phyloP scores from a whole-genome alignment of 2,113 vertebrate species.

The Bungarus multicinctus region DNA sequence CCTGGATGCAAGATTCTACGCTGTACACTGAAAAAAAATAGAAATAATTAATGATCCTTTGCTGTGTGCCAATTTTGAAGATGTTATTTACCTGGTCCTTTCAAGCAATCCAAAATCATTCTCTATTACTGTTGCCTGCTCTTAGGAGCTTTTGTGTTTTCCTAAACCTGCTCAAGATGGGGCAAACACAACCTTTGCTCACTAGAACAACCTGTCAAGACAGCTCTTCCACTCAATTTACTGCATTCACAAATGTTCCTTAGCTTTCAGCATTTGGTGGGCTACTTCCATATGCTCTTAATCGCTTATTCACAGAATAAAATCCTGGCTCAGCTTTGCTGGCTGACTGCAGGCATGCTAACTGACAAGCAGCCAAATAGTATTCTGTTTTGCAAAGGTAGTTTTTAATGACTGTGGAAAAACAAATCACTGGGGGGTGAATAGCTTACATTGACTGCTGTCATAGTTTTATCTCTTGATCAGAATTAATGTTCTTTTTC shows the following conservation, averaged over 20 bases:
- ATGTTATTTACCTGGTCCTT: slow-evolving; percentile 59
- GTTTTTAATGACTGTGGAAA: background rate
- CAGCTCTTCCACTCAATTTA: slow-evolving; percentile 47
- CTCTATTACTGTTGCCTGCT: slow-evolving; percentile 34
- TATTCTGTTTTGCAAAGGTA: background rate
- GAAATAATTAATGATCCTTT: slow-evolving; percentile 67
- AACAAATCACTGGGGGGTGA: slow-evolving; percentile 32
- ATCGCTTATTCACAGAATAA: slow-evolving; percentile 40
- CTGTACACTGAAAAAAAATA: slow-evolving; percentile 25
- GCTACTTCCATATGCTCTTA: slow-evolving; percentile 36
- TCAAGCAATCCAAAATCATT: slow-evolving; percentile 62
- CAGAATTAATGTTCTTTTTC: background rate
- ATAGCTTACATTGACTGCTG: slow-evolving; percentile 2
- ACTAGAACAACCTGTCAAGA: background rate
- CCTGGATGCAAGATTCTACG: slow-evolving; percentile 47
- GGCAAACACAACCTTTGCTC: slow-evolving; percentile 47
- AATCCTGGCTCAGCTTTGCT: slow-evolving; percentile 32
- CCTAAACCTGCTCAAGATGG: slow-evolving; percentile 13
- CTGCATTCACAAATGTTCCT: slow-evolving; percentile 18
- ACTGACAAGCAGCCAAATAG: background rate
- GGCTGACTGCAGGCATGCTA: background rate
- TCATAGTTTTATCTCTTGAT: background rate
- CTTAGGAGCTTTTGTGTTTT: slow-evolving; percentile 57
- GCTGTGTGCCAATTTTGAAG: slow-evolving; percentile 58
- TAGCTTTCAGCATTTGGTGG: slow-evolving; percentile 15